Evolutionary conservation across 2,797 vertebrate genomes (phyloP), one percentile per base, ranked within the genome.

Genomic region (Betta splendens): DNA sequence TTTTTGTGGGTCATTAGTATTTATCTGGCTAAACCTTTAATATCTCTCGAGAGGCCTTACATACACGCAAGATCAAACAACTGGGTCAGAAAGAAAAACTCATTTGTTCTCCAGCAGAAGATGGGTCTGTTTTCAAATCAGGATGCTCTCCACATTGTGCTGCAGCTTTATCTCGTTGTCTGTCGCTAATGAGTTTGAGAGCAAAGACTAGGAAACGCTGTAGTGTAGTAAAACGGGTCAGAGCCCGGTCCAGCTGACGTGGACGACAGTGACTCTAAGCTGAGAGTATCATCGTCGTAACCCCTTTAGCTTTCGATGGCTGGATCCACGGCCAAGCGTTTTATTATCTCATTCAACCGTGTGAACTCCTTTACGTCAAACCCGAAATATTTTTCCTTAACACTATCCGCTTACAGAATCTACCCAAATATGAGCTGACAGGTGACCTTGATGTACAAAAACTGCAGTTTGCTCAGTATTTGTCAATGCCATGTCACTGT

Each of bases 11-110:
- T 69, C 69, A 62, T 18, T 64, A 53, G 35, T 46, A 53, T 72
- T 72, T 63, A 50, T 71, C 38, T 7, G 28, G 28, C 28, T 66
- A 38, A 55, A 61, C 46, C 33, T 64, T 26, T 46, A 47, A 52
- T 70, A 37, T 26, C 33, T 58, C 55, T 60, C 38, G 37, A 43
- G 38, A 52, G 16, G 40, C 44, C 53, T 47, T 47, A 64, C 32
- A 54, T 70, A 63, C 73, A 74, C n/a, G 25, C 69, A 63, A 42
- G 69, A 74, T 70, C 62, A 75, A 69, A 72, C 63, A 79, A 71
- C 29, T 52, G 22, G 53, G 73, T 18, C 72, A 43, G 49, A 51
- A 64, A 45, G 49, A 51, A 62, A 56, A 79, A 53, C 64, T 25
- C n/a, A 84, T 82, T 69, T 77, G 42, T 64, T 50, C 46, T 54